Evolutionary conservation across 2,113 vertebrate species (phyloP), one percentile per base, ranked within the genome.

Genomic region (Hoplias malabaricus): DNA sequence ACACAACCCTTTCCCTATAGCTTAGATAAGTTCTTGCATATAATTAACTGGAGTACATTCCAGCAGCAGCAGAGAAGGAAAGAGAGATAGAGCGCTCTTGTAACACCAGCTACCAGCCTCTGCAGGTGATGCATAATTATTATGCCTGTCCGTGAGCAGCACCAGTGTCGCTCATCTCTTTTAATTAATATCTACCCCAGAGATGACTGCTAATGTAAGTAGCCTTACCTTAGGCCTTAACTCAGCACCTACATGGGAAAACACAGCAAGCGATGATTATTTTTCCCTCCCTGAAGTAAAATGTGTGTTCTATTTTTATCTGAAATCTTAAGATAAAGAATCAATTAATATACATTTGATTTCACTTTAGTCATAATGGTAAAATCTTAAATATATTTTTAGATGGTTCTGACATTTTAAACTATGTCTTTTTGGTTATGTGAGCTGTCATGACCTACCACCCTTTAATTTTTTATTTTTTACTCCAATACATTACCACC

Each of bases 151-250:
- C 34, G 25, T n/a, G 36, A 77, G 53, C 65, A 33, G 36, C 34
- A 76, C 42, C 36, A 27, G 36, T 46, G 53, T 56, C 38, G 29
- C 69, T 77, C 74, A 69, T 69, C 65, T 46, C 48, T 40, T 77
- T 77, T 69, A 77, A 77, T 77, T 77, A 77, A 69, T 59, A 77
- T 31, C 25, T 77, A 67, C 63, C 50, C 36, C 74, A 68, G 63
- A 77, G 19, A 43, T 27, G 29, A 68, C 59, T 27, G 54, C 53
- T 76, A 29, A 68, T 31, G 48, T 23, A 11, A 57, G 36, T 76
- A 76, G 48, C 62, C 36, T 76, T 57, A 68, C 34, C 63, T 43
- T 38, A 2, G 12, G 38, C 29, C 8, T 43, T 23, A 54, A 36
- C 10, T 33, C 14, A 4, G 19, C 34, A 42, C 34, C 48, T 14